phyloP scores from a whole-genome alignment of 2,113 vertebrate genomes.

The Hippoglossus stenolepis region DNA sequence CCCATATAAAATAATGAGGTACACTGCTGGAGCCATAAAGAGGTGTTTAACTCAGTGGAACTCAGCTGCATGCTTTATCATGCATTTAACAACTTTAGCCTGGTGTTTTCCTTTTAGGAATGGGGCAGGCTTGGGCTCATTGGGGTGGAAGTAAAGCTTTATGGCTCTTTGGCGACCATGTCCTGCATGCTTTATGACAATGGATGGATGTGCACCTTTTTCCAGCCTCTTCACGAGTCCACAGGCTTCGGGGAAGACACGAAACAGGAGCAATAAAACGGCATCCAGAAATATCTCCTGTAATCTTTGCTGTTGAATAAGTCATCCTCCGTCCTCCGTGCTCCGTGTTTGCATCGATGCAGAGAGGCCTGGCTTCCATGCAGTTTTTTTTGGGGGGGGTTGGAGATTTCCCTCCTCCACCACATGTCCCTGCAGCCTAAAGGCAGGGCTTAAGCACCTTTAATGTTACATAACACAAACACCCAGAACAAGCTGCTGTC shows the following conservation, averaged over 20 bases:
- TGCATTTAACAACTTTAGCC: conserved; percentile 58
- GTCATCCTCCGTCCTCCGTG: not conserved
- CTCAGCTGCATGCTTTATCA: conserved; percentile 53
- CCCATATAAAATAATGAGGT: conserved; percentile 49
- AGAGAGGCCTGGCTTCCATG: not conserved
- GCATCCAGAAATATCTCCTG: conserved; percentile 35
- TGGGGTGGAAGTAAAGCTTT: conserved; percentile 56
- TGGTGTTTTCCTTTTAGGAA: conserved; percentile 59
- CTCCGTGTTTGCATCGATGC: conserved; percentile 3
- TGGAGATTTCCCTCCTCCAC: conserved; percentile 12
- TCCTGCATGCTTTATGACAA: conserved; percentile 50
- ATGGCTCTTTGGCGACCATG: conserved; percentile 41
- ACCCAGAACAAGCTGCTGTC: conserved; percentile 45
- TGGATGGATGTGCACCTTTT: conserved; percentile 24
- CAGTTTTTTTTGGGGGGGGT: not conserved
- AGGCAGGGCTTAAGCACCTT: conserved; percentile 26
- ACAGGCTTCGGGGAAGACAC: conserved; percentile 11
- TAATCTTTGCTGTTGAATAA: conserved; percentile 23
- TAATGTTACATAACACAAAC: conserved; percentile 57
- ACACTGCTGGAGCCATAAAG: conserved; percentile 39
- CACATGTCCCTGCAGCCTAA: conserved; percentile 1
- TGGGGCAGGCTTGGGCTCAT: conserved; percentile 13
- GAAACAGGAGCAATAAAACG: conserved; percentile 42
- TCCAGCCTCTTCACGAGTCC: conserved; percentile 7
- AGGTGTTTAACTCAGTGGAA: conserved; percentile 50